phyloP scores from a whole-genome alignment of 2,797 vertebrate species.

The Melanitta fusca region DNA sequence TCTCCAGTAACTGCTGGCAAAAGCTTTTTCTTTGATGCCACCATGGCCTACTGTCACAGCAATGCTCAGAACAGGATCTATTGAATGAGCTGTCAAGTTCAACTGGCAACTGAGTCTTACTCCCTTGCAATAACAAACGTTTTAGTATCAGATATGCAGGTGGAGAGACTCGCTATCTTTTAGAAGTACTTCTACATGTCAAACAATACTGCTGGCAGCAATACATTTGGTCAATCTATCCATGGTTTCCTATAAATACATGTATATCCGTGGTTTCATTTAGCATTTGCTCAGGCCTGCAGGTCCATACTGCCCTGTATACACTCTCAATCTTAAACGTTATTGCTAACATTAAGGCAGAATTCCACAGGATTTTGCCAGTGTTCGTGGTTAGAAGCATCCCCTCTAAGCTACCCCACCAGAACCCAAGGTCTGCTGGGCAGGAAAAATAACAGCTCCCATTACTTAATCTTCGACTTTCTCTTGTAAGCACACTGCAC shows the following conservation, averaged over 20 bases:
- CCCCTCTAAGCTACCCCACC: neutral
- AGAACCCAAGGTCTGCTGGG: neutral
- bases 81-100: neutral
- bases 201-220: neutral
- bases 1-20: neutral
- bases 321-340: neutral
- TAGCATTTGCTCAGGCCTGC: neutral
- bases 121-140: neutral
- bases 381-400: neutral
- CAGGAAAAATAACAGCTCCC: neutral
- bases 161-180: conserved; percentile 5
- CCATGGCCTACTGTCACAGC: neutral
- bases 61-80: neutral
- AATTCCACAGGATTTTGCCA: neutral
- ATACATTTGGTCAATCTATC: neutral
- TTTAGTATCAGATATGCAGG: neutral
- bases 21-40: neutral
- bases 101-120: neutral
- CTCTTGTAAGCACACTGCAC: neutral
- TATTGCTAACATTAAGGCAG: neutral
- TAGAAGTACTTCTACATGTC: neutral
- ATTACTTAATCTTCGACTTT: neutral
- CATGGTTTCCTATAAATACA: no score
- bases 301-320: neutral
- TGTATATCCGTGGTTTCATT: neutral